These are phyloP conservation scores for Eurytoma californica DNA, from an alignment of 2,888 invertebrate species.

Conservation along the genomic window DNA sequence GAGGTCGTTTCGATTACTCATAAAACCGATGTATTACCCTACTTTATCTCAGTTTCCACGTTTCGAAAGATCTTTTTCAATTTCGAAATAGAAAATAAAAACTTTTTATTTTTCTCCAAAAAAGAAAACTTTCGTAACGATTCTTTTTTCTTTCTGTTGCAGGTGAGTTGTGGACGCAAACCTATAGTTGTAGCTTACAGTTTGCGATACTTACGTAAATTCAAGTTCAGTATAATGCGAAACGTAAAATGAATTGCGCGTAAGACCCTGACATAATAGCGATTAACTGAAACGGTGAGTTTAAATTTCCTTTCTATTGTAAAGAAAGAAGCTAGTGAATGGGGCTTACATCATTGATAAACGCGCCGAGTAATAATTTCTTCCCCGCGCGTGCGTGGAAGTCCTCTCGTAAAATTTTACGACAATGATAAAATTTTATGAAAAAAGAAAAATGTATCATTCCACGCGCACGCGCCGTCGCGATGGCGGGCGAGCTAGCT, in stretches of 20 bases:
- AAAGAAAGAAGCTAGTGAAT: conserved; percentile 2
- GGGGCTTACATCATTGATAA: conserved; percentile 30
- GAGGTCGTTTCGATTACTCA: too few species aligned
- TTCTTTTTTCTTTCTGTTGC: conserved; percentile 29
- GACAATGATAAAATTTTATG: conserved; percentile 43
- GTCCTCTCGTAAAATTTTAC: conserved; percentile 38
- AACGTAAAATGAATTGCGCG: neutral
- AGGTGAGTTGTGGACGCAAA: conserved; percentile 38
- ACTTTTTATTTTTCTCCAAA: too few species aligned
- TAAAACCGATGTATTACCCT: too few species aligned
- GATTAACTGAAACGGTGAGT: too few species aligned
- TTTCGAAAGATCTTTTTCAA: too few species aligned
- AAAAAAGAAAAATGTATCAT: conserved; percentile 40
- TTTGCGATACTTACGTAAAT: conserved; percentile 16
- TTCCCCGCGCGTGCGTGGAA: neutral
- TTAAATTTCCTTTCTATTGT: too few species aligned
- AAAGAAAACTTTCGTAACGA: neutral
- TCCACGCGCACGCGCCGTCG: conserved; percentile 1
- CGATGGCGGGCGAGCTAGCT: neutral
- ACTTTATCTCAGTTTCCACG: too few species aligned
- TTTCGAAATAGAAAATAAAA: too few species aligned
- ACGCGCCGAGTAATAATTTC: conserved; percentile 22
- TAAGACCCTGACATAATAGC: neutral
- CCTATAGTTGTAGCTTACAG: too few species aligned
- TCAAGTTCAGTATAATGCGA: neutral